Evolutionary conservation across 2,113 vertebrate genomes (phyloP), one percentile per base, ranked within the genome.

Genomic region (Trematocara unimaculatum): DNA sequence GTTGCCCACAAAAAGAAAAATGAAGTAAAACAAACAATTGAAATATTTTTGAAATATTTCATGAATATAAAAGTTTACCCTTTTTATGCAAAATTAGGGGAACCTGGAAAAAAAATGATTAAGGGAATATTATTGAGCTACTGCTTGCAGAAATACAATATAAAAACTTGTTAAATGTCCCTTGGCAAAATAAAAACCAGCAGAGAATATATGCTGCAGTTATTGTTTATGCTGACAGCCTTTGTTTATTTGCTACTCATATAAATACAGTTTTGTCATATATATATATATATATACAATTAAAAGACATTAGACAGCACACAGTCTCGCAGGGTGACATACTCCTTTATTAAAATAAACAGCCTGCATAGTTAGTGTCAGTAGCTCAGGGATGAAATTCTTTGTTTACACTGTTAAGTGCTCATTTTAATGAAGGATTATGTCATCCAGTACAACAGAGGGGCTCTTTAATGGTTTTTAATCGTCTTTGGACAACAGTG

Each of bases 361-460:
- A 23, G 7, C 35, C 31, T 0, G 45, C 29, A 11, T 33, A 49
- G 45, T 77, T 60, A 31, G 14, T 33, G 23, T 45, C 35, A 60
- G 11, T 62, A 77, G 72, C 45, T 51, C 17, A 77, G 72, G 72
- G 72, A 49, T 33, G 26, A 42, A 31, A 26, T 80, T 3, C 8
- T 26, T 67, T 78, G 26, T 90, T 83, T 45, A 62, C 23, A 23
- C 45, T 74, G 40, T 54, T 78, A 33, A 60, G 12, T 23, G 18
- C 79, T 74, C 3, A 35, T 45, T 82, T n/a, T 84, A 82, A 89
- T 89, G 20, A 80, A 84, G 58, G 38, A 85, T 87, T 84, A 15
- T 77, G 82, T 85, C 60, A 62, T 10, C 45, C 51, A 51, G 53
- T 70, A 29, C 54, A 64, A 56, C 72, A 58, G 17, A 26, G 17